Evolutionary conservation across 2,113 vertebrate species (phyloP), one percentile per base, ranked within the genome.

Genomic region (Antechinus flavipes): DNA sequence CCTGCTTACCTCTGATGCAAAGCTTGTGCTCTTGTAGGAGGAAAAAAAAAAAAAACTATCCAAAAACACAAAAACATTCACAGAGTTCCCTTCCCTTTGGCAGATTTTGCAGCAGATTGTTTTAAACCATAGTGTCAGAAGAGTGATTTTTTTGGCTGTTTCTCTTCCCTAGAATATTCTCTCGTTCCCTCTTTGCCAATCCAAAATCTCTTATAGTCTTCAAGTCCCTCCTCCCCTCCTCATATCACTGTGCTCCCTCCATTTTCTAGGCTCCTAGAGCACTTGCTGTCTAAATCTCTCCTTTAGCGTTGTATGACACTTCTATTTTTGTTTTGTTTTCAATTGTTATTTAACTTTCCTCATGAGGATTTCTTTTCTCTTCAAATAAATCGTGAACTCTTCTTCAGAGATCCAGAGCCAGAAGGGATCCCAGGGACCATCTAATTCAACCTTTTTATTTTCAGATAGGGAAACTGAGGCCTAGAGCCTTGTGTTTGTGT

Each of bases 21-120:
- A 96, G 94, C 93, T 96, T 95, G 95, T 96, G 92, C 96, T 97
- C 5, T 94, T 97, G 93, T 95, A 52, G 50, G 50, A 52, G 42
- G 76, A 97, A 97, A 98, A 95, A 92, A 42, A 30, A 14, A 35
- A 35, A 14, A 12, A 35, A 26, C 54, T 19, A 54, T 19, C 2
- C 25, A 68, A 68, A 68, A 35, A 30, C 0, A 16, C 4, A 54
- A 16, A 76, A 76, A 19, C 16, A 76, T n/a, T 76, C 35, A 35
- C 61, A 68, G 61, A 84, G n/a, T 42, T 42, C 68, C 68, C 68
- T 84, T 84, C 14, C 19, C 8, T 42, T 84, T 42, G 68, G 68
- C 68, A 84, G 68, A 42, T 19, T 84, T 84, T 23, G 22, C 16
- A 84, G 19, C 6, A 42, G n/a, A 84, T 42, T 42, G 35, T 42